A percentile compares a stretch with the other conserved stretches of the same genome.
These are phyloP conservation scores for Casuarius casuarius DNA, from an alignment of 2,113 vertebrate species.

Conservation along the genomic window DNA sequence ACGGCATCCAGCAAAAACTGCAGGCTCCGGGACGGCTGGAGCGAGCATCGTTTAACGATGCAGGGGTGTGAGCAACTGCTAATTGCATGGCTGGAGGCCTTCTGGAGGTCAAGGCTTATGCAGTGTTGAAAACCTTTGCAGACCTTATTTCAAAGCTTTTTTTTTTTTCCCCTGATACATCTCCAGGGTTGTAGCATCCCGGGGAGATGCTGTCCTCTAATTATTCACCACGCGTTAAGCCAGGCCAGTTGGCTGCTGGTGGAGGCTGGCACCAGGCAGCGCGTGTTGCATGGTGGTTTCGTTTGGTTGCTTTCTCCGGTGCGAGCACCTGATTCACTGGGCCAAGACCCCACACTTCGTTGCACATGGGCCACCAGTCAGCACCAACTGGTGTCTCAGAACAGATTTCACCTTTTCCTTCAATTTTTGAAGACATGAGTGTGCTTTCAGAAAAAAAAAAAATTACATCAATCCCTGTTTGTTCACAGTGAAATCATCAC, in stretches of 20 bases:
- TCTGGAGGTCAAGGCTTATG: not conserved
- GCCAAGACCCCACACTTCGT: not conserved
- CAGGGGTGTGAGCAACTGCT: not conserved
- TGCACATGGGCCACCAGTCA: not conserved
- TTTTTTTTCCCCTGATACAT: not conserved
- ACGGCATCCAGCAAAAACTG: not conserved
- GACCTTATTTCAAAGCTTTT: not conserved
- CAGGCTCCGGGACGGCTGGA: not conserved
- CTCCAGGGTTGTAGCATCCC: not conserved
- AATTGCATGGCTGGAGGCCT: not conserved
- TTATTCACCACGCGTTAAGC: not conserved
- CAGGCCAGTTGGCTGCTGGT: rapidly evolving
- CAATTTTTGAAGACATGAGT: not conserved
- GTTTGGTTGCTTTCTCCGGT: not conserved
- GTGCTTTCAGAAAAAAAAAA: not conserved
- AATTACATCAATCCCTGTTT: not conserved
- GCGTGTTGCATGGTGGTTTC: rapidly evolving
- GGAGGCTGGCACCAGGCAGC: not conserved
- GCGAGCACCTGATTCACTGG: not conserved
- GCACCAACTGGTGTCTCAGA: not conserved
- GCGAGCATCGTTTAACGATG: not conserved
- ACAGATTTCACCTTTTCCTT: not conserved
- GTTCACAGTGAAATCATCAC: not conserved
- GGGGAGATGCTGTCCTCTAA: not conserved
- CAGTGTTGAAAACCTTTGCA: not conserved